Evolutionary conservation across 2,797 vertebrate genomes (phyloP).

Genomic region (Tarsius wallacei): DNA sequence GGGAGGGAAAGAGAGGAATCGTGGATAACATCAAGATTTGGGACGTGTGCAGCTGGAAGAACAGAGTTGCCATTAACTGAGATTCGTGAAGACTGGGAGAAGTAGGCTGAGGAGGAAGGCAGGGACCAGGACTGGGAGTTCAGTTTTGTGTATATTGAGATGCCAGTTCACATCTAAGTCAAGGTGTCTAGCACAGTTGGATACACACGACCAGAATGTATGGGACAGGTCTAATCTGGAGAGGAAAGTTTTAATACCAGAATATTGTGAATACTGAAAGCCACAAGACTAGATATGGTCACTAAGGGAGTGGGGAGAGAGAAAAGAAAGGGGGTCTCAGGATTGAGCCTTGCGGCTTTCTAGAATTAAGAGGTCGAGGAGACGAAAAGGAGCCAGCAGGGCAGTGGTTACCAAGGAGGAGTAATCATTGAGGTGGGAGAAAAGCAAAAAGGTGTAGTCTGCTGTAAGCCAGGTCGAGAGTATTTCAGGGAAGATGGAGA

Average conservation of each 20-base stretch:
- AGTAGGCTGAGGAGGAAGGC: background rate
- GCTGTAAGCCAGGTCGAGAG: background rate
- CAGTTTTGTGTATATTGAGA: background rate
- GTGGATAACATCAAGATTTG: background rate
- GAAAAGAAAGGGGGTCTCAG: background rate
- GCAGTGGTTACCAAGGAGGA: background rate
- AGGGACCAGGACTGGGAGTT: background rate
- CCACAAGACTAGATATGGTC: background rate
- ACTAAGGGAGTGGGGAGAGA: background rate
- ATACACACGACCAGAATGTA: background rate
- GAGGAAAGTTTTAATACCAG: conserved; percentile 10
- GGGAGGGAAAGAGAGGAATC: background rate
- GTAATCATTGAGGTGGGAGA: background rate
- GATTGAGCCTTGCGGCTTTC: background rate
- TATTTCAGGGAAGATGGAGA: background rate
- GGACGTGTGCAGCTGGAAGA: background rate
- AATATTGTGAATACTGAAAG: background rate
- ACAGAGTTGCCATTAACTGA: background rate
- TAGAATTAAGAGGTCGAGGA: conserved; percentile 3
- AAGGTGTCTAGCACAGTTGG: background rate
- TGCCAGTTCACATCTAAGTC: background rate
- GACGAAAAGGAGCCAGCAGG: background rate
- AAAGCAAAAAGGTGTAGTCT: background rate
- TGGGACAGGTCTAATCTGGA: background rate
- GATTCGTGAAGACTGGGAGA: background rate